phyloP scores from a whole-genome alignment of 35 echinoderm and acorn worm species.

The Apostichopus californicus region DNA sequence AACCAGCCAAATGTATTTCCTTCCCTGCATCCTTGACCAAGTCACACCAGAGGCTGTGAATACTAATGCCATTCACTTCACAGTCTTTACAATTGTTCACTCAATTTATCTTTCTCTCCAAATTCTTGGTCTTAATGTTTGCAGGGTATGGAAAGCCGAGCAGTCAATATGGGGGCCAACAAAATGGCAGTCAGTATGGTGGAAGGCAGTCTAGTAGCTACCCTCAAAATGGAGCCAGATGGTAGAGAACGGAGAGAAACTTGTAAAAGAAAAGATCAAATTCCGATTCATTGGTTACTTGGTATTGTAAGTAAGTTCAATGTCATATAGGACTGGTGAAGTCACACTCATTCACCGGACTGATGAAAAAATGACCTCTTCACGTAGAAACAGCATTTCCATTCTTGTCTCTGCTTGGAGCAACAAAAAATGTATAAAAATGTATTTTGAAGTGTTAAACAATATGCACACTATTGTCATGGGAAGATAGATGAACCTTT shows the following conservation, averaged over 20 bases:
- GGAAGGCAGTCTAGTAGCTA: conserved; percentile 47
- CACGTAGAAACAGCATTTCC: too few relatives aligned
- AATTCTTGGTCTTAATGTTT: conserved; percentile 58
- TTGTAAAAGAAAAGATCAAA: not conserved
- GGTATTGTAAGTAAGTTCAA: too few relatives aligned
- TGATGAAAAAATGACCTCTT: too few relatives aligned
- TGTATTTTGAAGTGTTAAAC: too few relatives aligned
- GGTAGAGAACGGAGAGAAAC: conserved; percentile 37
- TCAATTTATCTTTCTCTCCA: not conserved
- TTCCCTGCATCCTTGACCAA: not conserved
- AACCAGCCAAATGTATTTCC: not conserved
- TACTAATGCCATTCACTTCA: not conserved
- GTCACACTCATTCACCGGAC: too few relatives aligned
- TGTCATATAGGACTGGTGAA: too few relatives aligned
- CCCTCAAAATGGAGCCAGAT: conserved; percentile 44
- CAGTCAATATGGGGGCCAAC: conserved; percentile 45
- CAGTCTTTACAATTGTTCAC: not conserved
- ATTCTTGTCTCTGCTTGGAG: too few relatives aligned
- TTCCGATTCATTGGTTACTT: too few relatives aligned
- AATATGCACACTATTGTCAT: too few relatives aligned
- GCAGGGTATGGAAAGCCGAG: conserved; percentile 47
- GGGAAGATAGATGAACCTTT: too few relatives aligned
- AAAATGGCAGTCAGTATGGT: conserved; percentile 50
- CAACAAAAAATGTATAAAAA: too few relatives aligned
- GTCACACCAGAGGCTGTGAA: conserved; percentile 3